Evolutionary conservation across 2,888 invertebrate genomes (phyloP).

Genomic region (Scaptomyza cyrtandrae): DNA sequence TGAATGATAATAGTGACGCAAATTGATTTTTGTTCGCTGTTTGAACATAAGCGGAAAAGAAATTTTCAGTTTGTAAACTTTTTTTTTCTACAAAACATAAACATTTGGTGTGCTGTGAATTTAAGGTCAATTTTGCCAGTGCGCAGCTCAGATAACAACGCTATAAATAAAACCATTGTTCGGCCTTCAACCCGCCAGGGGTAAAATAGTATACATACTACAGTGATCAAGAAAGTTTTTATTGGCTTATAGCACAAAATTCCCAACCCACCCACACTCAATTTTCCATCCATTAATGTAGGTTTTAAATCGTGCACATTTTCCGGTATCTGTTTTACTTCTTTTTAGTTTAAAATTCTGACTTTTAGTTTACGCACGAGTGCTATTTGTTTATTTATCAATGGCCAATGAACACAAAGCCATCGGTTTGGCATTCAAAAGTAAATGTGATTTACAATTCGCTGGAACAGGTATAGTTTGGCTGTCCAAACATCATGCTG

Average conservation of each 20-base stretch:
- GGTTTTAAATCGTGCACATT: slow-evolving; percentile 25
- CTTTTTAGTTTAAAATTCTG: slow-evolving; percentile 11
- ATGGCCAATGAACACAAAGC: slow-evolving; percentile 12
- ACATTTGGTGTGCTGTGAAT: not conserved
- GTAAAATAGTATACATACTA: not conserved
- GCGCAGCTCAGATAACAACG: slow-evolving; percentile 31
- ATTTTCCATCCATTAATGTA: not conserved
- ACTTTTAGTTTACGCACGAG: slow-evolving; percentile 11
- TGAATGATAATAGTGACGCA: slow-evolving; percentile 31
- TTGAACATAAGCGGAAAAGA: slow-evolving; percentile 6
- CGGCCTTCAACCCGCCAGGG: slow-evolving; percentile 11
- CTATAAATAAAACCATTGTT: slow-evolving; percentile 24
- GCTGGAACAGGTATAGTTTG: slow-evolving; percentile 22
- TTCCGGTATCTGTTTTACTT: slow-evolving; percentile 24
- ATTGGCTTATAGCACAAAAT: slow-evolving; percentile 3
- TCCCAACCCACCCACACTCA: slow-evolving; percentile 15
- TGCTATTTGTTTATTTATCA: slow-evolving; percentile 57
- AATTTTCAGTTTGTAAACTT: not conserved
- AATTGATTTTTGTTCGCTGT: slow-evolving; percentile 16
- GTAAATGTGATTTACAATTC: slow-evolving; percentile 34
- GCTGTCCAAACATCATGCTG: slow-evolving; percentile 5
- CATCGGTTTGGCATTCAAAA: slow-evolving; percentile 7
- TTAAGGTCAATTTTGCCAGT: slow-evolving; percentile 15
- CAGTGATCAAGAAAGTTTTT: slow-evolving; percentile 4
- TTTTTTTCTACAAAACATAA: not conserved